phyloP scores from a whole-genome alignment of 2,888 invertebrate genomes.

The Morinoia aosen region DNA sequence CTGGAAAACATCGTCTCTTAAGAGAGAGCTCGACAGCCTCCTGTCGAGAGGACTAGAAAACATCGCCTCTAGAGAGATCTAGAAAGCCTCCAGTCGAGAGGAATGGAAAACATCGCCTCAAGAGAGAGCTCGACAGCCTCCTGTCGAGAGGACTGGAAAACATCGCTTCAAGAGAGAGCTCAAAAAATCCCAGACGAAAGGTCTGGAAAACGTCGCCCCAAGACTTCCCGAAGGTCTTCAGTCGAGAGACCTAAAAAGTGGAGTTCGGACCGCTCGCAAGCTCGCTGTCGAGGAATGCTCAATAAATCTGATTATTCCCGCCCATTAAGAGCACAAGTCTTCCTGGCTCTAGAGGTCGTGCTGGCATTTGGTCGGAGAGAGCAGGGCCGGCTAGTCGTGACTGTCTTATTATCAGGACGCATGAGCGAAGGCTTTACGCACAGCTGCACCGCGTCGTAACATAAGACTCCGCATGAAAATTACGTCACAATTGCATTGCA shows the following conservation, averaged over 20 bases:
- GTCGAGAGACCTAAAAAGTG: neutral
- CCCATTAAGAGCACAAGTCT: conserved; percentile 26
- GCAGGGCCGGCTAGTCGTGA: neutral
- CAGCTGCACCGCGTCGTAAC: neutral
- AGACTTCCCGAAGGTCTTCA: neutral
- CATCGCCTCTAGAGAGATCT: no score
- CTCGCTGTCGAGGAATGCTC: neutral
- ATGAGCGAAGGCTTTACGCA: neutral
- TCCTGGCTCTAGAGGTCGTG: neutral
- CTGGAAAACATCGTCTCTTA: no score
- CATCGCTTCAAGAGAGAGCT: no score
- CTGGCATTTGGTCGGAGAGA: neutral
- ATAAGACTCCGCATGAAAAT: no score
- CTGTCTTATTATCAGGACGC: neutral
- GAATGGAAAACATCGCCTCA: no score
- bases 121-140: neutral
- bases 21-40: no score
- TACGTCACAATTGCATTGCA: no score
- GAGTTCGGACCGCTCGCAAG: neutral
- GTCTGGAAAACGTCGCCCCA: no score
- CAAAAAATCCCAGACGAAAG: no score
- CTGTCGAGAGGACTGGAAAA: no score
- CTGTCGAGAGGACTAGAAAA: no score
- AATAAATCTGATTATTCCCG: conserved; percentile 46
- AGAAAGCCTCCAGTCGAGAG: no score